Conservation (phyloP, 2,113 vertebrate species). For the Catharus bicknelli region DNA sequence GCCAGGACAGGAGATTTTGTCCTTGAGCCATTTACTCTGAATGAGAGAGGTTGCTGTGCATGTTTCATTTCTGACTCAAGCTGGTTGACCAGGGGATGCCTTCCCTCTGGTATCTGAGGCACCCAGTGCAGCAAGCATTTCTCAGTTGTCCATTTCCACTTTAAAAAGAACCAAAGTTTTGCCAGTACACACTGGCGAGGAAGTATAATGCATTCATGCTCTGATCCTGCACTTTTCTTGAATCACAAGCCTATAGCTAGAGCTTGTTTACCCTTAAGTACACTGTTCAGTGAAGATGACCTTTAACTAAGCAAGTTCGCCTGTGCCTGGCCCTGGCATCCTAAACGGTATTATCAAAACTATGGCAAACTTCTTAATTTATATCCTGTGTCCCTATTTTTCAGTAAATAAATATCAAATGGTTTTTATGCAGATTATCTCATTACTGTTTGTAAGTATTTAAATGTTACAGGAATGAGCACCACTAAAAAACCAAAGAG, state of each 20-base stretch:
- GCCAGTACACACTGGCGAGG: background rate
- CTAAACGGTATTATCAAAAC: background rate
- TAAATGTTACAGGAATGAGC: background rate
- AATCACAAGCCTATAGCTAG: background rate
- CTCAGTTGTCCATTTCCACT: background rate
- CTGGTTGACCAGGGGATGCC: background rate
- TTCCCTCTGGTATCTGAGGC: background rate
- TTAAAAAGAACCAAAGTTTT: background rate
- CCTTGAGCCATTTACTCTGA: background rate
- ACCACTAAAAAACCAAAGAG: background rate
- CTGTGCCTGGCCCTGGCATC: background rate
- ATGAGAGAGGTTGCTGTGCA: fast-evolving
- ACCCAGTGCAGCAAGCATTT: background rate
- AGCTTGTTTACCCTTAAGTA: background rate
- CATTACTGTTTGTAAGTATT: background rate
- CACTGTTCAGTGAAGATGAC: background rate
- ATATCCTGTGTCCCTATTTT: background rate
- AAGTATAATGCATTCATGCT: background rate
- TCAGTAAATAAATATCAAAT: background rate
- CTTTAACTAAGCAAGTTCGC: background rate
- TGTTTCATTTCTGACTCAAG: background rate
- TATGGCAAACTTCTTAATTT: background rate
- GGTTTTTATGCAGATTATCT: background rate
- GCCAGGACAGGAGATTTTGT: background rate
- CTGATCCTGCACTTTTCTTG: background rate